Percentiles rank a stretch among this genome's conserved stretches.
These are phyloP conservation scores for Heliocidaris erythrogramma DNA, from an alignment of 35 echinoderm and acorn worm genomes.

Conservation along the genomic window DNA sequence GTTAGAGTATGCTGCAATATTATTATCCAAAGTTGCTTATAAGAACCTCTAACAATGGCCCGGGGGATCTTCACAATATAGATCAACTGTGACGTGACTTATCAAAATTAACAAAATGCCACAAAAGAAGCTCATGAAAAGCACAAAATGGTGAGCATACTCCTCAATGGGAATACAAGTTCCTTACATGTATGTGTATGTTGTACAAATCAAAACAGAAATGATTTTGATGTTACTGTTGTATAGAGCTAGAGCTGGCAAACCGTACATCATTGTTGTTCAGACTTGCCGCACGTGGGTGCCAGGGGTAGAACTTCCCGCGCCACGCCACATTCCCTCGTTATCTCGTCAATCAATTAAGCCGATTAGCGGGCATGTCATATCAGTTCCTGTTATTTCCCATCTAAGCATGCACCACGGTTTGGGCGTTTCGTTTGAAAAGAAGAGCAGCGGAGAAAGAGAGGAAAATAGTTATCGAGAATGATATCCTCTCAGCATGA, in stretches of 20 bases:
- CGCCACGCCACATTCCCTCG: not conserved
- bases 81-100: not conserved
- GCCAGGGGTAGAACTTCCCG: not conserved
- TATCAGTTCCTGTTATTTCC: not conserved
- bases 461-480: not conserved
- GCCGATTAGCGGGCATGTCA: not conserved
- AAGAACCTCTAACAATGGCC: not conserved
- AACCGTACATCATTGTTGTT: not conserved
- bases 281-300: not conserved
- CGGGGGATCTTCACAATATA: not conserved
- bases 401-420: not conserved
- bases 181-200: not conserved
- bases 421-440: not conserved
- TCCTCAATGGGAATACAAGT: not conserved
- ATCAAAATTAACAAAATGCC: not conserved
- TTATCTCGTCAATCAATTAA: slow-evolving; percentile 12
- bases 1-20: not conserved
- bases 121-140: not conserved
- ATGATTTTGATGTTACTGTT: not conserved
- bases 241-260: not conserved
- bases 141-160: not conserved
- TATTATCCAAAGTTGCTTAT: not conserved
- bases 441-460: not conserved
- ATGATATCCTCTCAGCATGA: not conserved
- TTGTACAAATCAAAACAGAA: not conserved